Base-by-base conservation (phyloP, 2,888 invertebrate species). In the Melanostoma scalare region DNA sequence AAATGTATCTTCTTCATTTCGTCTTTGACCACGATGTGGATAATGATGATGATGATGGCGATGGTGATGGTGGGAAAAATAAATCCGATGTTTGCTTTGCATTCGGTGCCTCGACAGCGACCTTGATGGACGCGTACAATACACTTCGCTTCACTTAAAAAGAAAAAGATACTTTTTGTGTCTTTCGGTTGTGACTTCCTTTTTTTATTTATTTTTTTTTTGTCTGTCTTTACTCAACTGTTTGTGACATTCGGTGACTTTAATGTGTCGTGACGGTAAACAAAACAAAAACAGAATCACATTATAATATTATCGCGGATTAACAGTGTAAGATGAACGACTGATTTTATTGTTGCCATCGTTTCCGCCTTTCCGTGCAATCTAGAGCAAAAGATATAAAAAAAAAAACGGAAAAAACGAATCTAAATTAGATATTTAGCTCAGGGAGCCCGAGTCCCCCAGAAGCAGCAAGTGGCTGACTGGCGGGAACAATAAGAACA, bases 81-180 rank as follows among this genome's bases (percentile, higher is more conserved):
- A 78, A 84, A 77, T 73, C 76, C 76, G 79, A 79, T 86, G 85
- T 81, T 87, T 81, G 85, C 78, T 81, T 87, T 86, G 86, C 88
- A 88, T 88, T 91, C 90, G 90, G 90, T 89, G 88, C 88, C 88
- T 87, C 89, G 90, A 89, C 89, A 90, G 90, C 91, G 91, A 91
- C 91, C 91, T 91, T 91, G 91, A 90, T 90, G 90, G 91, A 91
- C 91, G 89, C 89, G 87, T 88, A 87, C 86, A 86, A 82, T 85
- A 85, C 85, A 76, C 85, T 76, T 76, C 80, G 85, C 80, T 85
- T 75, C 69, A 53, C 69, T 68, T 71, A 52, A 44, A 52, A 61
- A 50, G 6, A 48, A 38, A 61, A 71, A 55, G 78, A 74, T 73
- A 79, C 67, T 65, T 40, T 68, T 61, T 6, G 55, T 71, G 58